Percentiles rank a stretch among this genome's conserved stretches.
phyloP scores from a whole-genome alignment of 2,113 vertebrate genomes.

The Rafetus swinhoei region DNA sequence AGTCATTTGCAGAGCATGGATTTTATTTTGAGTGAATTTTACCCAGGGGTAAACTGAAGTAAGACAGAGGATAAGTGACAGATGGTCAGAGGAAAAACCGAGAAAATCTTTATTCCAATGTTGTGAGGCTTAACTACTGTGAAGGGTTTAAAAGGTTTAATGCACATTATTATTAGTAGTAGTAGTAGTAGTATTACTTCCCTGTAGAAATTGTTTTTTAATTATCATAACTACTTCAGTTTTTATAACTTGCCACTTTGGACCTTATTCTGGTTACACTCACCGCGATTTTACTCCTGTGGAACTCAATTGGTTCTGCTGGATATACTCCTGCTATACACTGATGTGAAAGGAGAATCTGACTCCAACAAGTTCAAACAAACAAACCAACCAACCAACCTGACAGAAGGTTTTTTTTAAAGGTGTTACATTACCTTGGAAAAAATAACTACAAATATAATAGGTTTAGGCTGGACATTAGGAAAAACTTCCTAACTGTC shows the following conservation, averaged over 20 bases:
- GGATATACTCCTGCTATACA: background rate
- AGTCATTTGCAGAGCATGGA: slow-evolving; percentile 33
- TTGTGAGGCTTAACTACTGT: background rate
- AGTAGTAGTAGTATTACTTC: background rate
- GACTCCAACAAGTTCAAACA: background rate
- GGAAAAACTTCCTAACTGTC: too few relatives aligned
- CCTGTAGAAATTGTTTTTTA: slow-evolving; percentile 4
- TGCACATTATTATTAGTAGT: background rate
- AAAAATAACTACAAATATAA: slow-evolving; percentile 31
- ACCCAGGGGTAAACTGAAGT: slow-evolving; percentile 24
- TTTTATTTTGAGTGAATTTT: slow-evolving; percentile 56
- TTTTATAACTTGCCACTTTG: background rate
- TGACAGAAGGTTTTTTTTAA: background rate
- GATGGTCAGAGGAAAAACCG: slow-evolving; percentile 50
- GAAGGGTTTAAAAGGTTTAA: background rate
- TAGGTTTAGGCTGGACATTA: too few relatives aligned
- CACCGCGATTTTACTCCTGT: background rate
- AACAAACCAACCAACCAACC: background rate
- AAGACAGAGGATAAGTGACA: slow-evolving; percentile 52
- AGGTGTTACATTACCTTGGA: background rate
- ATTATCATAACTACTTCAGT: background rate
- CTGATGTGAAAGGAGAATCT: background rate
- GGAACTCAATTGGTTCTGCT: background rate
- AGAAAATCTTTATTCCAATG: slow-evolving; percentile 16
- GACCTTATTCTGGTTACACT: slow-evolving; percentile 1